Percentiles rank a stretch among this genome's conserved stretches.
Conservation (phyloP, 2,888 invertebrate genomes). For the Patella caerulea region DNA sequence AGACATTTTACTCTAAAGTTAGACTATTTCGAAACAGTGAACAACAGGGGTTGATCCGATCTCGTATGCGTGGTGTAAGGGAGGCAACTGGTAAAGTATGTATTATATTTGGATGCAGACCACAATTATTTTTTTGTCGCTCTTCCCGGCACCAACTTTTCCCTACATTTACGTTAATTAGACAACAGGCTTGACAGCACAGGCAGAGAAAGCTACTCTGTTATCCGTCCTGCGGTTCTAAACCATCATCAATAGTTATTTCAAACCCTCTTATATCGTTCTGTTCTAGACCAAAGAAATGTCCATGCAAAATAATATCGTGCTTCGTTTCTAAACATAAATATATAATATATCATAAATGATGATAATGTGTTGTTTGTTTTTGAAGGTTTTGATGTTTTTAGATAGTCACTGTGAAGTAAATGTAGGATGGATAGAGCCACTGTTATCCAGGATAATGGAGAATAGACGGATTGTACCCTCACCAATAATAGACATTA, state of each 20-base stretch:
- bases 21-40: background rate
- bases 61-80: background rate
- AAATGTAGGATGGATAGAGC: constrained; percentile 89
- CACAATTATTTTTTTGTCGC: too few species aligned
- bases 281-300: too few species aligned
- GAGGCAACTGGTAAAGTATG: background rate
- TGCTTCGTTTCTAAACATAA: too few species aligned
- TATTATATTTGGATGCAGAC: background rate
- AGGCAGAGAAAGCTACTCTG: too few species aligned
- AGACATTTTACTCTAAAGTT: background rate
- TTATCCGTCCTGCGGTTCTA: too few species aligned
- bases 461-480: constrained; percentile 79
- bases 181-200: too few species aligned
- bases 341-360: too few species aligned
- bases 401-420: constrained; percentile 10
- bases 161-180: too few species aligned
- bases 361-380: background rate
- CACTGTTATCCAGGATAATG: constrained; percentile 89
- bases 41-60: background rate
- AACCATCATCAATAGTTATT: too few species aligned
- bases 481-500: constrained; percentile 96
- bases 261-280: too few species aligned
- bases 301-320: too few species aligned
- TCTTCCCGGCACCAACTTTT: too few species aligned
- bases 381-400: background rate